Percentiles rank a stretch among this genome's conserved stretches.
Evolutionary conservation across 2,797 vertebrate species (phyloP).

Genomic region (Anomalospiza imberbis): DNA sequence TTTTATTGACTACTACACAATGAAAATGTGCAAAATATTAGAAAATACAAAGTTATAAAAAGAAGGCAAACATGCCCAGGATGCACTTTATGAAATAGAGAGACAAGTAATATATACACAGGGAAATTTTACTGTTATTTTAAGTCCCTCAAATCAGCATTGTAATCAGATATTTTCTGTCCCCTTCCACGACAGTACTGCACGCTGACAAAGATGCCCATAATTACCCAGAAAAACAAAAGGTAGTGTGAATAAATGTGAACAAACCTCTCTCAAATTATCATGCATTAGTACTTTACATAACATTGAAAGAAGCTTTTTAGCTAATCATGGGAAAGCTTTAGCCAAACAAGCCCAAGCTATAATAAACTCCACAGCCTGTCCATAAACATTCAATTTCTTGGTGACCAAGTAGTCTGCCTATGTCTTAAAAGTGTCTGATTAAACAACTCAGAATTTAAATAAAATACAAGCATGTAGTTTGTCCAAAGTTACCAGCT

Average conservation of each 20-base stretch:
- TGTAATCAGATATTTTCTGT: not conserved
- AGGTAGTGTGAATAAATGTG: not conserved
- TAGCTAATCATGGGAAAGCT: not conserved
- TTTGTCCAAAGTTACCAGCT: not conserved
- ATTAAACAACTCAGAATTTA: not conserved
- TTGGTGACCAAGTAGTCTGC: not conserved
- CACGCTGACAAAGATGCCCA: rapidly evolving
- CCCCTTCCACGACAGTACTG: not conserved
- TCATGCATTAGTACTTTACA: not conserved
- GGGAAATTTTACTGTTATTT: not conserved
- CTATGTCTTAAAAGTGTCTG: not conserved
- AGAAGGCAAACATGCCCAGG: not conserved
- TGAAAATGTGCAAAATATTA: not conserved
- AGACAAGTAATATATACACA: not conserved
- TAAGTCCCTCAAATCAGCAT: not conserved
- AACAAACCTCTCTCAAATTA: not conserved
- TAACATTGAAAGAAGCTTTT: not conserved
- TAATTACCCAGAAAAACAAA: not conserved
- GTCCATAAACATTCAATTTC: not conserved
- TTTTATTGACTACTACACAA: not conserved
- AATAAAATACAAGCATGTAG: not conserved
- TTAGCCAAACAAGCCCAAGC: not conserved
- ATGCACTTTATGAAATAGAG: not conserved
- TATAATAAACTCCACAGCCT: not conserved
- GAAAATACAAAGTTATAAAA: not conserved